These are phyloP conservation scores for Philhelius pedissequus DNA, from an alignment of 2,888 invertebrate genomes.

Conservation along the genomic window DNA sequence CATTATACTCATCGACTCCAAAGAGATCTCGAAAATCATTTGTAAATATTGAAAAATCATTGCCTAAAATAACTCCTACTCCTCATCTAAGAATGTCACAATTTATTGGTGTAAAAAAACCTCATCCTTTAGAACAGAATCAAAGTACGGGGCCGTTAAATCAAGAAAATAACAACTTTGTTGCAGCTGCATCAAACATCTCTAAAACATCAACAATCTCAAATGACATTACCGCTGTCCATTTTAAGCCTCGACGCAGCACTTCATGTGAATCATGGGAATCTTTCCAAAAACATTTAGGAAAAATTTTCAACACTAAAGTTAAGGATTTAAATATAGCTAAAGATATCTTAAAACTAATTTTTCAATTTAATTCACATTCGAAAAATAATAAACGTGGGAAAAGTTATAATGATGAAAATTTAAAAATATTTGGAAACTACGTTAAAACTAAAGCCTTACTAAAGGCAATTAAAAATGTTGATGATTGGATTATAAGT, in stretches of 20 bases:
- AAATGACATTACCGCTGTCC: background rate
- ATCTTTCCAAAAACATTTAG: background rate
- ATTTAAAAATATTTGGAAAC: background rate
- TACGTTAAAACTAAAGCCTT: background rate
- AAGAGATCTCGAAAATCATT: background rate
- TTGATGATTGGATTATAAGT: background rate
- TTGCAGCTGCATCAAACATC: background rate
- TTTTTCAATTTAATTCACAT: background rate
- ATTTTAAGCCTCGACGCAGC: background rate
- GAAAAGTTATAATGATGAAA: background rate
- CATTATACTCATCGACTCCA: background rate
- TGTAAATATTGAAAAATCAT: background rate
- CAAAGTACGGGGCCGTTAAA: background rate
- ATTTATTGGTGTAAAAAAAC: background rate
- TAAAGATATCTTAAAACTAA: background rate
- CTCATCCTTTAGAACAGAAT: background rate
- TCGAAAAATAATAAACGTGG: background rate
- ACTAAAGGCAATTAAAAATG: background rate
- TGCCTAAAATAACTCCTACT: background rate
- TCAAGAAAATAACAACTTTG: background rate
- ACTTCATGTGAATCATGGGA: background rate
- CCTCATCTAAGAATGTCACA: background rate
- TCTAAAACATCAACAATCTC: background rate
- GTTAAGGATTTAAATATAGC: background rate
- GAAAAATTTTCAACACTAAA: background rate